phyloP scores from a whole-genome alignment of 2,888 invertebrate species.

The Neelides folsomi region DNA sequence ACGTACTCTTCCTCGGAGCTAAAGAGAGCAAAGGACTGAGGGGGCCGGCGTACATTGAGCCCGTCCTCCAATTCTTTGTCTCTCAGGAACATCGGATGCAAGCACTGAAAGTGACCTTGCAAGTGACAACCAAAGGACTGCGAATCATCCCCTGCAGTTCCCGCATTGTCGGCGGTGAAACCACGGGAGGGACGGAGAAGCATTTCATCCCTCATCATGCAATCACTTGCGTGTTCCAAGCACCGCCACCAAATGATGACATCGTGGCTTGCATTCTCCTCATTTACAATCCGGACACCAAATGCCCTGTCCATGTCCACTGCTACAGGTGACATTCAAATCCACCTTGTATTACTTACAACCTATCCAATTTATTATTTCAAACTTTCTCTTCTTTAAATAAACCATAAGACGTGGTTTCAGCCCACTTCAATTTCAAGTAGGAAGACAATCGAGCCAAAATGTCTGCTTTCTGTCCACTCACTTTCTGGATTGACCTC shows the following conservation, averaged over 20 bases:
- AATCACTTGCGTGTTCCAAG: slow-evolving; percentile 77
- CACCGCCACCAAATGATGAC: slow-evolving; percentile 54
- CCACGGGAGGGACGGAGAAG: slow-evolving; percentile 50
- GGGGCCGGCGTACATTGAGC: slow-evolving; percentile 71
- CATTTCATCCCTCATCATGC: slow-evolving; percentile 89
- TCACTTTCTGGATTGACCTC: too few species aligned
- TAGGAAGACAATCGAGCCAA: too few species aligned
- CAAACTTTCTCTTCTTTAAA: too few species aligned
- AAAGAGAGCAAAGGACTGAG: slow-evolving; percentile 80
- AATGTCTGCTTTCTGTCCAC: too few species aligned
- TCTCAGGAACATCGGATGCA: slow-evolving; percentile 72
- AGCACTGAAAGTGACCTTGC: slow-evolving; percentile 78
- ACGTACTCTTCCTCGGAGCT: slow-evolving; percentile 89
- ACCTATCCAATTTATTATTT: too few species aligned
- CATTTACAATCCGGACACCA: slow-evolving; percentile 84
- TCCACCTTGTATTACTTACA: too few species aligned
- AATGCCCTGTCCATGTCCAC: slow-evolving; percentile 89
- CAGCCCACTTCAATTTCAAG: too few species aligned
- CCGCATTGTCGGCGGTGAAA: slow-evolving; percentile 8
- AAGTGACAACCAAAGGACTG: slow-evolving; percentile 80
- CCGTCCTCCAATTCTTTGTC: slow-evolving; percentile 69
- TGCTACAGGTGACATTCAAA: slow-evolving; percentile 59
- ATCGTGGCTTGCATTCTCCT: slow-evolving; percentile 85
- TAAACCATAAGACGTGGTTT: too few species aligned
- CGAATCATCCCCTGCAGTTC: slow-evolving; percentile 76